Evolutionary conservation across 2,113 vertebrate genomes (phyloP), one percentile per base, ranked within the genome.

Genomic region (Zosterops japonicus): DNA sequence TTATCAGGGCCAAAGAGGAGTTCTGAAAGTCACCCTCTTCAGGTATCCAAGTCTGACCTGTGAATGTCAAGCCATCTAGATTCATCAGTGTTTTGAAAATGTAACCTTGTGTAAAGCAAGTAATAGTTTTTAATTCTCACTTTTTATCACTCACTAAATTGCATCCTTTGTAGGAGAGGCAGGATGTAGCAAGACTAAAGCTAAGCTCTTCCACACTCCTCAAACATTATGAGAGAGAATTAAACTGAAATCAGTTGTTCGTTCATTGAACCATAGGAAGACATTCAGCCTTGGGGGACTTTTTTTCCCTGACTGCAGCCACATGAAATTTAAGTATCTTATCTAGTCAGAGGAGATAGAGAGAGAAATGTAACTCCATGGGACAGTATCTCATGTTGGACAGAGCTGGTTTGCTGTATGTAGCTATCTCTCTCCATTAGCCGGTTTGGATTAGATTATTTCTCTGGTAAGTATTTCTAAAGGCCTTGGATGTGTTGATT

Each of bases 241-340:
- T 92, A 92, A 97, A 68, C 44, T 49, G 31, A 86, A 94, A 92
- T 90, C 21, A 22, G 55, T 74, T 79, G 35, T 46, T 90, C 23
- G 1, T 53, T 94, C 64, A 41, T 64, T 86, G 76, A 93, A 74
- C 18, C 53, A 57, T 4, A 65, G 41, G 82, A 92, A 93, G 83
- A 83, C 3, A 31, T 90, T 90, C 82, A 85, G 94, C 90, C 94
- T 61, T 72, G 23, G 46, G 90, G 67, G 27, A 77, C 59, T 36
- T 87, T 69, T 49, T 78, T 64, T 9, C 41, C 15, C 46, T 70
- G 47, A 64, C 72, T 86, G 64, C 74, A 89, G 94, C 56, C 93
- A 64, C 65, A 77, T 78, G 83, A 90, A 94, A 93, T 92, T 67
- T 89, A 94, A 96, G 88, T 67, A 89, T 74, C 80, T 93, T 95